A percentile compares a stretch with the other conserved stretches of the same genome.
Conservation (phyloP, 2,888 invertebrate species). For the Xanthorhoe spadicearia region DNA sequence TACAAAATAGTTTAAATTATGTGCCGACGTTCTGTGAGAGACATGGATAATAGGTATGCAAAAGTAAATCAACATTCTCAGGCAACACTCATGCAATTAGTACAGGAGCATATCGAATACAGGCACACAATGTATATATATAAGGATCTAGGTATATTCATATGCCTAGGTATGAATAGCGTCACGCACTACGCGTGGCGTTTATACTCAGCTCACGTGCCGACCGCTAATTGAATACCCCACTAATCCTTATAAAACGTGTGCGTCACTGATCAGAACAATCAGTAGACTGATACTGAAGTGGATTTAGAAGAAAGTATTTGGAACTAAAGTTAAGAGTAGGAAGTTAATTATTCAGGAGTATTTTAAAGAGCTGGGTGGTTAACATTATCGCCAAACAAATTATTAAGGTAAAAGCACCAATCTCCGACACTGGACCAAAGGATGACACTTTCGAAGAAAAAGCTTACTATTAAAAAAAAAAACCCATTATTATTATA, state of each 20-base stretch:
- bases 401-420: too few species aligned
- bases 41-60: neutral
- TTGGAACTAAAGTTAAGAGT: neutral
- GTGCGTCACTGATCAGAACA: constrained; percentile 44
- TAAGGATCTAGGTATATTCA: neutral
- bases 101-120: neutral
- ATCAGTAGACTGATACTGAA: constrained; percentile 21
- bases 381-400: neutral
- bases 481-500: too few species aligned
- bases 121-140: neutral
- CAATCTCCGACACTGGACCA: too few species aligned
- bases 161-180: neutral
- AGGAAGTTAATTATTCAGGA: too few species aligned
- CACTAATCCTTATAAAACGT: constrained; percentile 50
- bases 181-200: constrained; percentile 46
- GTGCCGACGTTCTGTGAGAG: neutral
- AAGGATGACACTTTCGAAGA: too few species aligned
- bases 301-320: neutral
- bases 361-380: too few species aligned
- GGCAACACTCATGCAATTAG: neutral
- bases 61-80: neutral
- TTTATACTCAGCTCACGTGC: constrained; percentile 56
- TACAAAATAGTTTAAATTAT: neutral
- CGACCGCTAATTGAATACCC: constrained; percentile 59
- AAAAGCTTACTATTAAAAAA: too few species aligned